A percentile compares a stretch with the other conserved stretches of the same genome.
These are phyloP conservation scores for Cheilinus undulatus DNA, from an alignment of 2,113 vertebrate genomes.

Conservation along the genomic window DNA sequence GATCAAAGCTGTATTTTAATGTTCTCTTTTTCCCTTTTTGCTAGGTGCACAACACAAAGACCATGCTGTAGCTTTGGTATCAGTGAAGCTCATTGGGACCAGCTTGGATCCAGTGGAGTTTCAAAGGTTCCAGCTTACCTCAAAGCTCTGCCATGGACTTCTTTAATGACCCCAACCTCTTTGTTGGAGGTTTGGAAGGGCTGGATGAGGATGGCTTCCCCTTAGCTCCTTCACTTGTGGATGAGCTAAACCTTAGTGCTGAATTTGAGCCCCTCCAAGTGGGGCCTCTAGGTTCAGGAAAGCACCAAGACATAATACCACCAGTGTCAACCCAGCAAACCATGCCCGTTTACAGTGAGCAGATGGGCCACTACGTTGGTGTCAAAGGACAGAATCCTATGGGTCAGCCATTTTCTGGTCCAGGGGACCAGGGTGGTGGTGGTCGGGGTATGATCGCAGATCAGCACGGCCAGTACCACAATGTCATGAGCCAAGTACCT, in stretches of 20 bases:
- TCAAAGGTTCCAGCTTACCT: constrained; percentile 50
- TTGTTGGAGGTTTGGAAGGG: constrained; percentile 93
- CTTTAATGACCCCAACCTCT: constrained; percentile 96
- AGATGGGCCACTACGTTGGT: constrained; percentile 89
- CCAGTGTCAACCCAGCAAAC: constrained; percentile 71
- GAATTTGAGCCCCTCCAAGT: constrained; percentile 95
- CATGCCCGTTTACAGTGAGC: constrained; percentile 85
- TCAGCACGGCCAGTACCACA: constrained; percentile 89
- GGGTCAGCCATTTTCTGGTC: constrained; percentile 87
- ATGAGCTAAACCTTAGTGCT: constrained; percentile 94
- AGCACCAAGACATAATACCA: constrained; percentile 81
- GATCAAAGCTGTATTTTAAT: not conserved
- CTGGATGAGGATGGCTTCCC: constrained; percentile 93
- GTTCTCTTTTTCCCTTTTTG: constrained; percentile 25
- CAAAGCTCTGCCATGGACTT: constrained; percentile 95
- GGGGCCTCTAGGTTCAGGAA: constrained; percentile 88
- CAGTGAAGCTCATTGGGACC: constrained; percentile 57
- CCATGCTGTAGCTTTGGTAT: constrained; percentile 53
- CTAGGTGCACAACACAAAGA: constrained; percentile 66
- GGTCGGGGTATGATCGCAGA: constrained; percentile 86
- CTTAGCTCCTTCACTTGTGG: constrained; percentile 92
- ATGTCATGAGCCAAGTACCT: constrained; percentile 86
- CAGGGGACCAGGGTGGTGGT: constrained; percentile 62
- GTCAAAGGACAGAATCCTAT: constrained; percentile 84
- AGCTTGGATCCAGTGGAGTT: constrained; percentile 62